Evolutionary conservation across 2,888 invertebrate species (phyloP).

Genomic region (Melanargia galathea): DNA sequence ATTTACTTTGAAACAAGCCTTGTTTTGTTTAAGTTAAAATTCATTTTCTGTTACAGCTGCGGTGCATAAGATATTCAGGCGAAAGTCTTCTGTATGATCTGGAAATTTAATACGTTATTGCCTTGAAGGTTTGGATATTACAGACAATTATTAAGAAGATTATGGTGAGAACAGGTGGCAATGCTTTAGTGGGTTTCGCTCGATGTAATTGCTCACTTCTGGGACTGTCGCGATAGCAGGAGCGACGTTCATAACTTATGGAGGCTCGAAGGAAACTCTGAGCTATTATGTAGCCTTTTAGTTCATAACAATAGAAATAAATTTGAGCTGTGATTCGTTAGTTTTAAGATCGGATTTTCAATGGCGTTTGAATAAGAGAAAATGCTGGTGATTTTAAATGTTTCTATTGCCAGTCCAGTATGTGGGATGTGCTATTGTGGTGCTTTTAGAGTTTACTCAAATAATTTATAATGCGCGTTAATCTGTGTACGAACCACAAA

Average conservation of each 20-base stretch:
- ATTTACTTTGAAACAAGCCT: conserved; percentile 40
- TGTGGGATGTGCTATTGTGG: conserved; percentile 45
- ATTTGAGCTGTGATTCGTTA: conserved; percentile 2
- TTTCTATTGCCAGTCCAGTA: conserved; percentile 39
- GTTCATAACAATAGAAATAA: neutral
- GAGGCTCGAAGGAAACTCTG: conserved; percentile 40
- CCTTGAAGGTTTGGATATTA: conserved; percentile 32
- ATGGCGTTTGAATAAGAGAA: conserved; percentile 25
- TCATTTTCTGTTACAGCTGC: conserved; percentile 33
- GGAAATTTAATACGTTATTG: conserved; percentile 44
- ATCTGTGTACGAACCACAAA: conserved; percentile 35
- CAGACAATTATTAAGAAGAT: conserved; percentile 67
- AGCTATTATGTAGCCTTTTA: conserved; percentile 23
- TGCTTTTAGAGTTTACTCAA: conserved; percentile 36
- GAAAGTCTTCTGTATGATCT: conserved; percentile 44
- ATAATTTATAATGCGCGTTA: conserved; percentile 38
- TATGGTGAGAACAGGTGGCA: conserved; percentile 71
- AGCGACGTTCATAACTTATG: conserved; percentile 62
- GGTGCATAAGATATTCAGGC: conserved; percentile 21
- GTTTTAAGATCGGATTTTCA: conserved; percentile 28
- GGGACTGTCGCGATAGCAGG: conserved; percentile 62
- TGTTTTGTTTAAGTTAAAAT: conserved; percentile 35
- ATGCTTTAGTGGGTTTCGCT: conserved; percentile 66
- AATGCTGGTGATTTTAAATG: conserved; percentile 36
- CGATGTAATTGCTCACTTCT: conserved; percentile 72